Conservation (phyloP, 2,797 vertebrate species). For the Bryconaethiops microstoma region DNA sequence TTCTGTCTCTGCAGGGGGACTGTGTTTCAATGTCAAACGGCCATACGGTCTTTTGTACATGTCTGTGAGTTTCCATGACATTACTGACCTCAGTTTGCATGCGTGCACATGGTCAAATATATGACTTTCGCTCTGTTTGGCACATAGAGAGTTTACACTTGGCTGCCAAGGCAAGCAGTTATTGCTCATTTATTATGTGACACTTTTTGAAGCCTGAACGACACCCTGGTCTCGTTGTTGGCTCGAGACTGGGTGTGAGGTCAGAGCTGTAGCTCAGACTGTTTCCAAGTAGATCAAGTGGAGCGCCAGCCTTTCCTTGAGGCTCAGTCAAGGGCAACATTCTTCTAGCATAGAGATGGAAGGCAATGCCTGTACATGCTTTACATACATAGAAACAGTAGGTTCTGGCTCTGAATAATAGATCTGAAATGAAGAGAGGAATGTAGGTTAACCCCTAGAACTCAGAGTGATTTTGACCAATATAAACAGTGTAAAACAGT, state of each 20-base stretch:
- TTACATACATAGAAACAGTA: too few species aligned
- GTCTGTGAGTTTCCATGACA: not conserved
- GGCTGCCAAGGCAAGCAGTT: not conserved
- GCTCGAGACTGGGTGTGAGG: not conserved
- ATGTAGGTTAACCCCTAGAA: too few species aligned
- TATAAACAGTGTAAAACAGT: too few species aligned
- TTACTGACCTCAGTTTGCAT: not conserved
- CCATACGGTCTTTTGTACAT: not conserved
- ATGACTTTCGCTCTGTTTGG: not conserved
- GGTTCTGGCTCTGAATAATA: too few species aligned
- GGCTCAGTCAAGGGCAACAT: not conserved
- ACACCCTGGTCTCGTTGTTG: not conserved
- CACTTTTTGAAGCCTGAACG: not conserved
- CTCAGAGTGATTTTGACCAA: too few species aligned
- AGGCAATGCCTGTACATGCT: not conserved
- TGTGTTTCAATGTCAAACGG: slow-evolving; percentile 8
- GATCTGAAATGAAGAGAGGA: too few species aligned
- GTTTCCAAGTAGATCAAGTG: not conserved
- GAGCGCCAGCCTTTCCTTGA: not conserved
- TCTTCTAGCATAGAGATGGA: not conserved
- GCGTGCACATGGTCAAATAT: not conserved
- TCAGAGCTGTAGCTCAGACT: not conserved
- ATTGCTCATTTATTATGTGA: not conserved
- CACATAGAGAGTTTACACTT: not conserved
- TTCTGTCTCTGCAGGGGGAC: slow-evolving; percentile 47